Evolutionary conservation across 2,113 vertebrate genomes (phyloP).

Genomic region (Montifringilla adamsi): DNA sequence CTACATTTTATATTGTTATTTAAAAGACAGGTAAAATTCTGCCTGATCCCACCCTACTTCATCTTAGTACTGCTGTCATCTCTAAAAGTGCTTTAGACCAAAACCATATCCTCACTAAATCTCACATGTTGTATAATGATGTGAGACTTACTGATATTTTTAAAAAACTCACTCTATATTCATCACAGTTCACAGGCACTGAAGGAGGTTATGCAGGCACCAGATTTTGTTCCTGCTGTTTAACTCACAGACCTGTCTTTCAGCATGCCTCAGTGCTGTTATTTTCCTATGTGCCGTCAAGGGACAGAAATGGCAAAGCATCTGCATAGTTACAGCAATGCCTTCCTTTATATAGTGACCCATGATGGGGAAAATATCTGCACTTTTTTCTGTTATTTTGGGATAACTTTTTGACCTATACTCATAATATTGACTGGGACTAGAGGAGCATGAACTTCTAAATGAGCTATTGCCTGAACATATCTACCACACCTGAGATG

Average conservation of each 20-base stretch:
- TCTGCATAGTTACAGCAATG: not conserved
- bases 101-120: not conserved
- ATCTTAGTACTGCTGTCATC: fast-evolving
- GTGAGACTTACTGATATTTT: not conserved
- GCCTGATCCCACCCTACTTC: not conserved
- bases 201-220: not conserved
- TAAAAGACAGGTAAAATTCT: not conserved
- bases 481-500: not conserved
- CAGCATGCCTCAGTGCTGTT: not conserved
- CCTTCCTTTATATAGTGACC: not conserved
- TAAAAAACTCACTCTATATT: not conserved
- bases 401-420: not conserved
- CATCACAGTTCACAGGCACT: not conserved
- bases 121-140: not conserved
- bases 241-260: not conserved
- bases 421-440: not conserved
- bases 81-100: not conserved
- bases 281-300: not conserved
- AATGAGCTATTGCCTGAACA: not conserved
- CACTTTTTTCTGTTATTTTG: not conserved
- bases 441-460: not conserved
- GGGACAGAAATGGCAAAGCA: not conserved
- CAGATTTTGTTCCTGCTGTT: not conserved
- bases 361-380: fast-evolving
- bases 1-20: not conserved